Conservation (phyloP, 1,140 invertebrate species). For the Lanistes nyassanus region DNA sequence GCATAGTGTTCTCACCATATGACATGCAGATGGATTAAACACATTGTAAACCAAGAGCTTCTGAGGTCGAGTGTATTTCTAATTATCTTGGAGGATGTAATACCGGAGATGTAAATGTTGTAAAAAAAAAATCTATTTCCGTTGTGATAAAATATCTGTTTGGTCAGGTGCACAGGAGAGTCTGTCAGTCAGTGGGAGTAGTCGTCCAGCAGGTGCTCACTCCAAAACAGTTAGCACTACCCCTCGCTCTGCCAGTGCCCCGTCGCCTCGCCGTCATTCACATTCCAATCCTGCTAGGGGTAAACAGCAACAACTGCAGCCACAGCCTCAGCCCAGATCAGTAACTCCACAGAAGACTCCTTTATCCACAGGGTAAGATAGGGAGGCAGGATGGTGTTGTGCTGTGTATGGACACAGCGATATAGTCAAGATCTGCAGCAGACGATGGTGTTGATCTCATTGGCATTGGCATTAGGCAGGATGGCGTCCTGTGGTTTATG, state of each 20-base stretch:
- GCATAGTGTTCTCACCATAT: background rate
- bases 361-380: conserved; percentile 34
- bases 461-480: too few relatives aligned
- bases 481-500: background rate
- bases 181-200: conserved; percentile 5
- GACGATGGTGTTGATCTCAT: too few relatives aligned
- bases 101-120: too few relatives aligned
- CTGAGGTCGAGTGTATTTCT: too few relatives aligned
- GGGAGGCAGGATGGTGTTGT: too few relatives aligned
- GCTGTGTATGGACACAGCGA: too few relatives aligned
- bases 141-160: too few relatives aligned
- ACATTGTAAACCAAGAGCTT: too few relatives aligned
- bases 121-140: too few relatives aligned
- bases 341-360: conserved; percentile 33
- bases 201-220: background rate
- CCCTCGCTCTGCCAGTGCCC: conserved; percentile 23
- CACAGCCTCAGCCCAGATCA: conserved; percentile 36
- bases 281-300: background rate
- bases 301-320: conserved; percentile 1
- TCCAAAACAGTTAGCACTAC: conserved; percentile 10
- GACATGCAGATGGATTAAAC: too few relatives aligned
- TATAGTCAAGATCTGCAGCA: too few relatives aligned
- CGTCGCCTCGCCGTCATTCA: background rate
- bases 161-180: background rate
- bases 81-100: too few relatives aligned